Evolutionary conservation across 2,888 invertebrate genomes (phyloP).

Genomic region (Caenorhabditis drosophilae): DNA sequence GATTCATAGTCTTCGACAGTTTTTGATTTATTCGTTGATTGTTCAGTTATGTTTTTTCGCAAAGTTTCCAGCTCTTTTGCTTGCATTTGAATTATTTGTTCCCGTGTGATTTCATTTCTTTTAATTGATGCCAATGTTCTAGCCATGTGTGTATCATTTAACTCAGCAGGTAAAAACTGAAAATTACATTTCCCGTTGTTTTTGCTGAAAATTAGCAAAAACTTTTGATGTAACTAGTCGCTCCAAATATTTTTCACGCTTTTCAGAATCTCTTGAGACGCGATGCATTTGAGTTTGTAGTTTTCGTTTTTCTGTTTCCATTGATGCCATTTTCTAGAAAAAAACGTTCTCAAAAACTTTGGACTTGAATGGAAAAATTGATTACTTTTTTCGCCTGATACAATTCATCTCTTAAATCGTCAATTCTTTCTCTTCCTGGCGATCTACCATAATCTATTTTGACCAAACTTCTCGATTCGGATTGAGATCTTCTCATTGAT

Average conservation of each 20-base stretch:
- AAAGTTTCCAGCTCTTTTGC: constrained; percentile 19
- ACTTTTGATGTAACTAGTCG: constrained; percentile 40
- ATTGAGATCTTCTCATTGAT: constrained; percentile 18
- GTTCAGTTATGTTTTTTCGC: neutral
- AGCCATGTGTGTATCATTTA: constrained; percentile 47
- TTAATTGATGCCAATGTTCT: constrained; percentile 38
- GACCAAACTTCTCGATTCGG: constrained; percentile 22
- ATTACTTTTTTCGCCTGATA: constrained; percentile 32
- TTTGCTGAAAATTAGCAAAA: neutral
- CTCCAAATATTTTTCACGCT: constrained; percentile 41
- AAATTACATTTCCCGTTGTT: constrained; percentile 4
- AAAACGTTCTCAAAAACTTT: neutral
- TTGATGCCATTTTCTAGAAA: constrained; percentile 26
- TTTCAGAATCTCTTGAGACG: constrained; percentile 39
- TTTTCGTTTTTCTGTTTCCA: constrained; percentile 23
- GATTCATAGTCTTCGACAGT: neutral
- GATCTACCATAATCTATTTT: constrained; percentile 33
- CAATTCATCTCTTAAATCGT: constrained; percentile 32
- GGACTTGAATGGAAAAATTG: neutral
- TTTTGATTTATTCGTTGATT: neutral
- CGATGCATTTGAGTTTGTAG: constrained; percentile 37
- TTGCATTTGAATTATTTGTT: constrained; percentile 39
- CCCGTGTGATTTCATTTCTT: constrained; percentile 31
- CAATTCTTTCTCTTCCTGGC: constrained; percentile 26
- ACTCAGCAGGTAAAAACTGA: constrained; percentile 47